phyloP scores from a whole-genome alignment of 2,797 vertebrate genomes.

The Nasua narica region DNA sequence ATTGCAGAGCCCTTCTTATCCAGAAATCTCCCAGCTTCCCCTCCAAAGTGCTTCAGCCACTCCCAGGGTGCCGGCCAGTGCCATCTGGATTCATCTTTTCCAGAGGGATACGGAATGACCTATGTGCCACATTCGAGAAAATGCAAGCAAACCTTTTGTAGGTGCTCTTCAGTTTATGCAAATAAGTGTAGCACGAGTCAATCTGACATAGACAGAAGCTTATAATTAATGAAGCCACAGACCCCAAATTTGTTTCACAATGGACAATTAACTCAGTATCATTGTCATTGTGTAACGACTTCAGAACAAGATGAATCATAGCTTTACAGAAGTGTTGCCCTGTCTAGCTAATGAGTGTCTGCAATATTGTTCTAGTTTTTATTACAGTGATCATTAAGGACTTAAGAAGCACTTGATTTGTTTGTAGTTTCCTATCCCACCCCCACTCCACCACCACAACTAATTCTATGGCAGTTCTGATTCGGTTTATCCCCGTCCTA shows the following conservation, averaged over 20 bases:
- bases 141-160: neutral
- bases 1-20: neutral
- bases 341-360: neutral
- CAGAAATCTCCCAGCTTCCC: neutral
- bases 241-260: constrained; percentile 17
- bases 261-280: constrained; percentile 25
- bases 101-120: neutral
- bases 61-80: neutral
- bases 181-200: neutral
- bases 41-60: neutral
- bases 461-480: neutral
- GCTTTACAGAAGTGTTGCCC: neutral
- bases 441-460: neutral
- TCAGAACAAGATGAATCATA: constrained; percentile 51
- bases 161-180: neutral
- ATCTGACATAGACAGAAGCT: neutral
- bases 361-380: neutral
- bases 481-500: neutral
- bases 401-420: neutral
- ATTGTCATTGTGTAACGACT: neutral
- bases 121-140: neutral
- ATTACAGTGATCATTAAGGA: constrained; percentile 11
- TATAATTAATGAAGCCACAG: constrained; percentile 40
- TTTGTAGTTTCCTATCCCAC: neutral
- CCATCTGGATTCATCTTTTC: neutral